Percentiles rank a stretch among this genome's conserved stretches.
phyloP scores from a whole-genome alignment of 1,140 invertebrate genomes.

The Bombus affinis region DNA sequence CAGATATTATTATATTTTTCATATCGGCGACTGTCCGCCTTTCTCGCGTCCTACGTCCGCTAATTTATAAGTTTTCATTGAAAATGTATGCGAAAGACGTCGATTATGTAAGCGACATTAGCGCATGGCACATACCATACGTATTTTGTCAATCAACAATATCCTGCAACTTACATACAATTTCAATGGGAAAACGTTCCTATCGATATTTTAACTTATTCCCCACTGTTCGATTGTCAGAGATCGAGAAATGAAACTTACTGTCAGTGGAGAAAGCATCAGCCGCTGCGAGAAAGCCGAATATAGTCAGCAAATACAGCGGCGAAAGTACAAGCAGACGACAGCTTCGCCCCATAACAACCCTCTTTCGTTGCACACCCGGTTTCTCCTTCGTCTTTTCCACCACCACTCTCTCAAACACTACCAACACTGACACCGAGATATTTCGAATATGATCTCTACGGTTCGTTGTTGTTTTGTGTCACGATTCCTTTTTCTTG shows the following conservation, averaged over 20 bases:
- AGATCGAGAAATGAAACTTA: conserved; percentile 41
- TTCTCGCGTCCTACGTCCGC: conserved; percentile 13
- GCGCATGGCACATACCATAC: conserved; percentile 30
- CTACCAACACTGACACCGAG: conserved; percentile 32
- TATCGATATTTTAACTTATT: background rate
- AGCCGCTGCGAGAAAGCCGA: conserved; percentile 46
- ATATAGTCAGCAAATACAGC: conserved; percentile 43
- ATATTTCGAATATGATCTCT: background rate
- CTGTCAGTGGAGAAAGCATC: conserved; percentile 59
- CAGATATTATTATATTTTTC: background rate
- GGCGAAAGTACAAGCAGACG: conserved; percentile 56
- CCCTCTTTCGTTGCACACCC: conserved; percentile 62
- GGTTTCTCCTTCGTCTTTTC: conserved; percentile 49
- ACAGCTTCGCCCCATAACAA: conserved; percentile 69
- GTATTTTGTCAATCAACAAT: conserved; percentile 20
- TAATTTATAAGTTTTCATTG: background rate
- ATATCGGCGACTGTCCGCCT: background rate
- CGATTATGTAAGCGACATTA: conserved; percentile 49
- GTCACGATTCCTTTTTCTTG: conserved; percentile 19
- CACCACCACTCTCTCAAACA: conserved; percentile 50
- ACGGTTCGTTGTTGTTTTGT: background rate
- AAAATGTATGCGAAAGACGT: conserved; percentile 26
- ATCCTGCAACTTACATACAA: background rate
- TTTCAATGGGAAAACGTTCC: background rate
- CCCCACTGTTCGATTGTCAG: too few species aligned